These are phyloP conservation scores for Desoria tigrina DNA, from an alignment of 2,888 invertebrate genomes.

Conservation along the genomic window DNA sequence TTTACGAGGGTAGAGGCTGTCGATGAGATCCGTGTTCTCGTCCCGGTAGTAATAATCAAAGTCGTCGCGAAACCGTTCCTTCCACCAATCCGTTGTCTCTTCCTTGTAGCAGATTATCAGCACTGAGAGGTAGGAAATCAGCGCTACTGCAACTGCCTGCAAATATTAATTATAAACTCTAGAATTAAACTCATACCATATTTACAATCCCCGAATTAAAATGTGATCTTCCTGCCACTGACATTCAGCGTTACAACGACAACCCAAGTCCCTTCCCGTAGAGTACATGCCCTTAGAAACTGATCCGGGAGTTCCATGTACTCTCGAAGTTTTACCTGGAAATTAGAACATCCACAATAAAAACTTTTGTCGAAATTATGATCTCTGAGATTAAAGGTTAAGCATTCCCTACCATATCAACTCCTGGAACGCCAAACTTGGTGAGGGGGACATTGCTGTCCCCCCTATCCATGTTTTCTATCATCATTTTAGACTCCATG, in stretches of 20 bases:
- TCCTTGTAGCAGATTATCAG: constrained; percentile 15
- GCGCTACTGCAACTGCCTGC: constrained; percentile 24
- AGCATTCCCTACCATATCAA: constrained; percentile 25
- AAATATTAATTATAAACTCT: neutral
- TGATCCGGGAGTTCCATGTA: constrained; percentile 34
- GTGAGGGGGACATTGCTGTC: constrained; percentile 25
- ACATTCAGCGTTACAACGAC: neutral
- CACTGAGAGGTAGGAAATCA: constrained; percentile 16
- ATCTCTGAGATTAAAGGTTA: no score
- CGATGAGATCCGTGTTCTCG: constrained; percentile 37
- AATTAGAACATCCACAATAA: neutral
- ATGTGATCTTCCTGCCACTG: neutral
- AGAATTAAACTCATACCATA: neutral
- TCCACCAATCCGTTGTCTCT: constrained; percentile 35
- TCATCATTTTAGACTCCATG: no score
- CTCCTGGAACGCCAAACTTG: constrained; percentile 22
- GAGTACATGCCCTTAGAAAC: constrained; percentile 40
- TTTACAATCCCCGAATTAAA: neutral
- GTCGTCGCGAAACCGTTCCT: constrained; percentile 41
- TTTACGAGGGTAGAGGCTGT: constrained; percentile 33
- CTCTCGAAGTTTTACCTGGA: constrained; percentile 12
- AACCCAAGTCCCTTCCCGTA: constrained; percentile 40
- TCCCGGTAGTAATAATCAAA: constrained; percentile 42
- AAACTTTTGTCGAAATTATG: no score
- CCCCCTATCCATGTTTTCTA: neutral